Evolutionary conservation across 2,113 vertebrate species (phyloP).

Genomic region (Sander lucioperca): DNA sequence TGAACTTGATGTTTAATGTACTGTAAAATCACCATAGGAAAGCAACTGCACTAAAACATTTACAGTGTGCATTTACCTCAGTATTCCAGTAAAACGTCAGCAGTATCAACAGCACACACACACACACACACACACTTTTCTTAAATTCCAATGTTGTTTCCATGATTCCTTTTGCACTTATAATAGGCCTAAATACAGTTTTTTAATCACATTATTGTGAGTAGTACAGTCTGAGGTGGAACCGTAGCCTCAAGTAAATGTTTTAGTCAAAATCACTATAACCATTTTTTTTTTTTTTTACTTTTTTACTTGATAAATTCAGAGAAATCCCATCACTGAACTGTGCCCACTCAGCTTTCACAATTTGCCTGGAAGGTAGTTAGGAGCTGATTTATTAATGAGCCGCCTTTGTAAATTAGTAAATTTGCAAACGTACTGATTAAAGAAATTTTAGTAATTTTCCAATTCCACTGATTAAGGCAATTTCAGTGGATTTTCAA

Average conservation of each 20-base stretch:
- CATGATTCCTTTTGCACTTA: not conserved
- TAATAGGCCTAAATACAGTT: not conserved
- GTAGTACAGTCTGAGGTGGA: not conserved
- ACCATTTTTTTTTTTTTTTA: not conserved
- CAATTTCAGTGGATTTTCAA: constrained; percentile 5
- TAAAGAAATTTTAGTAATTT: not conserved
- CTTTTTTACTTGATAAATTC: not conserved
- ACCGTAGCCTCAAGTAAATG: not conserved
- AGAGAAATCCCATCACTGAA: constrained; percentile 8
- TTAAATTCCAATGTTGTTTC: not conserved
- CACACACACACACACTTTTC: no score
- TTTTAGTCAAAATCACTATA: not conserved
- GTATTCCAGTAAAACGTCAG: not conserved
- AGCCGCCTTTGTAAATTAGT: constrained; percentile 17
- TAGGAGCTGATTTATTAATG: constrained; percentile 22
- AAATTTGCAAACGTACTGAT: constrained; percentile 6
- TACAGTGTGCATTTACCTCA: not conserved
- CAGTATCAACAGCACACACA: no score
- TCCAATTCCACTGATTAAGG: not conserved
- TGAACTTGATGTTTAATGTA: not conserved
- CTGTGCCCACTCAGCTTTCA: not conserved
- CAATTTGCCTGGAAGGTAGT: not conserved
- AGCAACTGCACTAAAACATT: not conserved
- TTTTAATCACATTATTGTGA: not conserved
- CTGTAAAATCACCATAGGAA: not conserved